phyloP scores from a whole-genome alignment of 2,888 invertebrate species.

The Plagodis pulveraria region DNA sequence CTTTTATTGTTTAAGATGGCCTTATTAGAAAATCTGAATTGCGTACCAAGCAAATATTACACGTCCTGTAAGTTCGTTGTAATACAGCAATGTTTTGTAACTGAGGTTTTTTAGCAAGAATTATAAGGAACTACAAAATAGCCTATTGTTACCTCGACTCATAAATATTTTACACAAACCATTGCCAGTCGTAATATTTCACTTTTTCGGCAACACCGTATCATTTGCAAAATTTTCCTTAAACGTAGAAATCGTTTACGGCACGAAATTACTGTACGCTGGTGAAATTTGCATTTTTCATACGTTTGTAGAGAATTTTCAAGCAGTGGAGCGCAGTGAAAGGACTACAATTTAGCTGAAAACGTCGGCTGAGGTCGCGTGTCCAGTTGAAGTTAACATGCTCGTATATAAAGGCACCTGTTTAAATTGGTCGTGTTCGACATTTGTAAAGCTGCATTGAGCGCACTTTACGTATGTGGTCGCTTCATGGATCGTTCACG shows the following conservation, averaged over 20 bases:
- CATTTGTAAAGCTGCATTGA: conserved; percentile 34
- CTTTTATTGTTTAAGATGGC: no score
- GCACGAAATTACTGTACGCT: conserved; percentile 49
- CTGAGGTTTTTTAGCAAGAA: no score
- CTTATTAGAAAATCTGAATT: no score
- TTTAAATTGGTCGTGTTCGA: conserved; percentile 56
- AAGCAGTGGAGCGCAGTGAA: conserved; percentile 34
- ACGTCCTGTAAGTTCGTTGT: no score
- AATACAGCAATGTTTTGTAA: no score
- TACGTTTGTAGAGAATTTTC: conserved; percentile 42
- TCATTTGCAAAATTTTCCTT: conserved; percentile 44
- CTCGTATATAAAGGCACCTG: conserved; percentile 40
- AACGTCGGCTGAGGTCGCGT: conserved; percentile 49
- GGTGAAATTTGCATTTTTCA: conserved; percentile 48
- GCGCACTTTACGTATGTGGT: background rate
- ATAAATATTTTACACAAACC: conserved; percentile 20
- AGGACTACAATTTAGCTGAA: conserved; percentile 45
- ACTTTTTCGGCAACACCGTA: conserved; percentile 44
- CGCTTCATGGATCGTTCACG: no score
- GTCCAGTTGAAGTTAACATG: conserved; percentile 46
- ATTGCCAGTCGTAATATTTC: conserved; percentile 30
- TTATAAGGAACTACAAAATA: background rate
- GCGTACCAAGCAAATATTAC: no score
- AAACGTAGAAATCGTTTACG: conserved; percentile 47
- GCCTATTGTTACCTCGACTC: background rate